These are phyloP conservation scores for Lates calcarifer DNA, from an alignment of 2,113 vertebrate species.

Conservation along the genomic window DNA sequence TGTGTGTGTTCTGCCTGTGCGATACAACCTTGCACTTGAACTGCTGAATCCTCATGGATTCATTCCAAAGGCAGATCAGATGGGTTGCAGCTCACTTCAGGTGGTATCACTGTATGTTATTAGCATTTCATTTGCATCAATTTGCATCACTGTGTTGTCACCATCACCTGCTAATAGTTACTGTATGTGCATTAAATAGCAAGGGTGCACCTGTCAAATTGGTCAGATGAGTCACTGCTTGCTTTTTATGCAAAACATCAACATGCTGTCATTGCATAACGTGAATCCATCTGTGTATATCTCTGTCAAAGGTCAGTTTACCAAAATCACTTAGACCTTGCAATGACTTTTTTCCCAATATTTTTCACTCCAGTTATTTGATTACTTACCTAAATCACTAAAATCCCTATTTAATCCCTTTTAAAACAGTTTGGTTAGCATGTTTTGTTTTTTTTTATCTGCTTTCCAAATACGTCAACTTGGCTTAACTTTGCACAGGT, in stretches of 20 bases:
- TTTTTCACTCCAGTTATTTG: too few relatives aligned
- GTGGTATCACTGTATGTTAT: not conserved
- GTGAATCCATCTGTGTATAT: not conserved
- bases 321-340: too few relatives aligned
- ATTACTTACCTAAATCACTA: not conserved
- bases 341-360: too few relatives aligned
- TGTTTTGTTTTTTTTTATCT: not conserved
- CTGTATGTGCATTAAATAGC: not conserved
- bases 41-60: conserved; percentile 9
- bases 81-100: conserved; percentile 9
- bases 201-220: conserved; percentile 10
- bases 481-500: not conserved
- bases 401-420: too few relatives aligned
- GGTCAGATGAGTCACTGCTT: not conserved
- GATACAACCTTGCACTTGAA: not conserved
- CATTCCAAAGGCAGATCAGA: not conserved
- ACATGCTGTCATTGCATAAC: not conserved
- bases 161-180: conserved; percentile 6
- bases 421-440: not conserved
- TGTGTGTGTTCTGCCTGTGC: not conserved
- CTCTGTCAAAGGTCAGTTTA: too few relatives aligned
- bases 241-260: conserved; percentile 4
- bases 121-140: conserved; percentile 32
- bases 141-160: conserved; percentile 14
- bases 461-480: not conserved